These are phyloP conservation scores for Eupithecia vulgata DNA, from an alignment of 2,888 invertebrate genomes.

Conservation along the genomic window DNA sequence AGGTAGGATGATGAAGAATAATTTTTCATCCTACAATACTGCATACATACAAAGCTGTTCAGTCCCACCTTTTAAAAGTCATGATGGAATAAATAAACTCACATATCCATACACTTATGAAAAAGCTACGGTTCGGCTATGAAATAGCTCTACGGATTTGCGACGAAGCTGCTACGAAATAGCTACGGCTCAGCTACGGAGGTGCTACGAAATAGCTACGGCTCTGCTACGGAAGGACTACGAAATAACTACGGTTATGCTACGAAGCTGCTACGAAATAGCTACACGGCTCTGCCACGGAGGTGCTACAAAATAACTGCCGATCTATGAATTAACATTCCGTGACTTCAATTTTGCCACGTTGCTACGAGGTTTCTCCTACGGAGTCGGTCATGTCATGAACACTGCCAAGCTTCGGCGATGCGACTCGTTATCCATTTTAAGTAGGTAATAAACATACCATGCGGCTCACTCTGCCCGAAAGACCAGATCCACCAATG, in stretches of 20 bases:
- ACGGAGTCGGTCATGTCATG: not conserved
- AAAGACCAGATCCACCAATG: constrained; percentile 87
- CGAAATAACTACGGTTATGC: too few relatives aligned
- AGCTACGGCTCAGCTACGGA: not conserved
- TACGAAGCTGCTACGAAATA: too few relatives aligned
- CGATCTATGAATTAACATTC: not conserved
- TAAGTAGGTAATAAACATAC: constrained; percentile 57
- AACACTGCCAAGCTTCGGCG: not conserved
- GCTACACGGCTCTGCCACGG: too few relatives aligned
- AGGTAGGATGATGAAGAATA: too few relatives aligned
- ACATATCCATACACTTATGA: too few relatives aligned
- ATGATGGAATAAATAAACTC: too few relatives aligned
- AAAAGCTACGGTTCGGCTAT: too few relatives aligned
- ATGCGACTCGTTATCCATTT: not conserved
- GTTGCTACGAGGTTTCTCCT: not conserved
- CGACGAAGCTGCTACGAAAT: not conserved
- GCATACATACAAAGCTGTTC: too few relatives aligned
- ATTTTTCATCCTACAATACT: too few relatives aligned
- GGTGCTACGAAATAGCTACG: not conserved
- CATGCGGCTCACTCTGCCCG: constrained; percentile 79
- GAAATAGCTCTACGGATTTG: not conserved
- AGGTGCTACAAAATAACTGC: not conserved
- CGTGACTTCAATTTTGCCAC: not conserved
- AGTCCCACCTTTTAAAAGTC: too few relatives aligned
- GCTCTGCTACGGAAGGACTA: not conserved